These are phyloP conservation scores for Nyctibius grandis DNA, from an alignment of 2,797 vertebrate genomes.

Conservation along the genomic window DNA sequence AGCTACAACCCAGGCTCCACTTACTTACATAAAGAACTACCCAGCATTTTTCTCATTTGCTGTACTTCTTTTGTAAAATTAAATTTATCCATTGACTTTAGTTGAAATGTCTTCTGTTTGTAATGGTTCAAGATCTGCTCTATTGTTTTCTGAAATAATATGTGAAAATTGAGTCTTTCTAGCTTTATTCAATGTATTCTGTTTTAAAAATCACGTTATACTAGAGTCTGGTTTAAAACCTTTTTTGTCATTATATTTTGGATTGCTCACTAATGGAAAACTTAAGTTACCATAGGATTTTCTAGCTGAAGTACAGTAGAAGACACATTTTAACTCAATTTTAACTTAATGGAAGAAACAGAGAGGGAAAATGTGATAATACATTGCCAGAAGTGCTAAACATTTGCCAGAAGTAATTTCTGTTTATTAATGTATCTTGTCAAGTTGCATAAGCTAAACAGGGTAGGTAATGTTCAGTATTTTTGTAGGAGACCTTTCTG, in stretches of 20 bases:
- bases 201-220: neutral
- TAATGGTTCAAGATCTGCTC: neutral
- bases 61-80: neutral
- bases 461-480: neutral
- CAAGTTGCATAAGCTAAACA: neutral
- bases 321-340: conserved; percentile 3
- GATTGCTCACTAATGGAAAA: neutral
- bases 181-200: neutral
- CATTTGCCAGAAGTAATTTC: conserved; percentile 2
- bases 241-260: neutral
- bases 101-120: neutral
- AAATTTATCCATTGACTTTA: neutral
- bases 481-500: neutral
- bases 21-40: neutral
- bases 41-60: neutral
- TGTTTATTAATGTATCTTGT: conserved; percentile 12
- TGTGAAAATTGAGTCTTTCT: neutral
- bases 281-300: neutral
- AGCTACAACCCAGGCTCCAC: neutral
- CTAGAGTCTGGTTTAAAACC: neutral
- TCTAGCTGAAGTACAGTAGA: neutral
- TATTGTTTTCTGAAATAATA: neutral
- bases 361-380: neutral
- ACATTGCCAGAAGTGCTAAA: no score
- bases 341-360: neutral